phyloP scores from a whole-genome alignment of 2,113 vertebrate species.

The Platysteira castanea region DNA sequence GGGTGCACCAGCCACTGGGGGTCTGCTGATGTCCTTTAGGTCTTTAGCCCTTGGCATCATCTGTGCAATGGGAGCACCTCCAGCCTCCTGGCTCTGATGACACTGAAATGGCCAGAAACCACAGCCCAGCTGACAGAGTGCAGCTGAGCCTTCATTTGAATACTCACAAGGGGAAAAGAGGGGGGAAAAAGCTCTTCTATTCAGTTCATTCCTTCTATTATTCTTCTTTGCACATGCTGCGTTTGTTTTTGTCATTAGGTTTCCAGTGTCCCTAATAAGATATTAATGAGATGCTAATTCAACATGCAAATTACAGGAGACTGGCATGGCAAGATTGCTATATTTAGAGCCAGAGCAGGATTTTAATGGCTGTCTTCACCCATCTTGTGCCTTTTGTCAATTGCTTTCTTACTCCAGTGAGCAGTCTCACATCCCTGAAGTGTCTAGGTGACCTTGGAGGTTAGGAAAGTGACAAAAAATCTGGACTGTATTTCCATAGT shows the following conservation, averaged over 20 bases:
- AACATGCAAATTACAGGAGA: constrained; percentile 65
- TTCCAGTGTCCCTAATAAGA: constrained; percentile 56
- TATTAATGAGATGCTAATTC: constrained; percentile 69
- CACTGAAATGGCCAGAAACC: not conserved
- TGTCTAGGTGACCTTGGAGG: constrained; percentile 16
- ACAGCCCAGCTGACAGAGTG: not conserved
- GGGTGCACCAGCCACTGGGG: not conserved
- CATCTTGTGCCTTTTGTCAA: constrained; percentile 37
- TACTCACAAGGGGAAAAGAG: not conserved
- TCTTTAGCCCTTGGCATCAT: not conserved
- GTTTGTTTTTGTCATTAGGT: constrained; percentile 63
- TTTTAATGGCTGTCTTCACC: constrained; percentile 61
- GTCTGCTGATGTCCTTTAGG: not conserved
- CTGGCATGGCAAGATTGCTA: constrained; percentile 50
- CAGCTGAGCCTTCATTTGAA: constrained; percentile 17
- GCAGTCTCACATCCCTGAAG: not conserved
- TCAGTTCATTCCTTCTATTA: constrained; percentile 13
- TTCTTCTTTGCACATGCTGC: constrained; percentile 39
- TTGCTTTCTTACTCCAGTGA: not conserved
- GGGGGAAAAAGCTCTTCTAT: not conserved
- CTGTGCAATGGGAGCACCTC: not conserved
- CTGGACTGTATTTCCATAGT: not conserved
- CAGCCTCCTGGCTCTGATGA: not conserved
- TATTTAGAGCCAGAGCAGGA: constrained; percentile 51
- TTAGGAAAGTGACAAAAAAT: not conserved